Base-by-base conservation (phyloP, 2,888 invertebrate genomes). In the Philhelius pedissequus region DNA sequence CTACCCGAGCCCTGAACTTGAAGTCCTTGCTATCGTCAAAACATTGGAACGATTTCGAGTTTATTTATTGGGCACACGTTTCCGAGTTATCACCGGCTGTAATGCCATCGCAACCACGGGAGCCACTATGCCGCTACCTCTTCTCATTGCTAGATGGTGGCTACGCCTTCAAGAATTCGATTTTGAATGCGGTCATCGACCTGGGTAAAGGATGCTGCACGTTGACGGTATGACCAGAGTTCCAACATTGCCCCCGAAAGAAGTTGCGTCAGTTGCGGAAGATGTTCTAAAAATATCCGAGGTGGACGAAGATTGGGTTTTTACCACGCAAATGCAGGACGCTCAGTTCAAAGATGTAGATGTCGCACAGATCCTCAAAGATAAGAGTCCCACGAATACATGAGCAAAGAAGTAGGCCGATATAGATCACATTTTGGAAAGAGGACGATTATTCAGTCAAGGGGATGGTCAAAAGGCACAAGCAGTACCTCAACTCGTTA, bases 401-500 rank as follows among this genome's bases (percentile, higher is more conserved):
- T 48, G 20, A 8, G 15, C 7, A 22, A 48, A 48, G 48, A 48
- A 20, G 22, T 22, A 48, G 48, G 9, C 13, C 3, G 22, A 22
- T 9, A 3, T 27, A 0, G 80, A 86, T 22, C 86, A 83, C 20
- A 52, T 20, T 5, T 45, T 86, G 3, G 54, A 73, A 8, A 32
- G 50, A n/a, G 80, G 77, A 8, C 71, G 86, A 3, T 38, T 87
- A 9, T 20, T 48, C 22, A 48, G 48, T 22, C 48, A 22, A 20
- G 20, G 20, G 11, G 15, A 48, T 15, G 60, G 50, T 25, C 13
- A 22, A 5, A 69, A 25, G 22, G 66, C 45, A n/a, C 54, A 86
- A 25, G 86, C 87, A 4, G 84, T 87, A 5, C 87, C 87, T 5
- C 60, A 79, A 30, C 40, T 15, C 1, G 66, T 86, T 1, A 68